Base-by-base conservation (phyloP, 2,113 vertebrate genomes). In the Triplophysa rosa region DNA sequence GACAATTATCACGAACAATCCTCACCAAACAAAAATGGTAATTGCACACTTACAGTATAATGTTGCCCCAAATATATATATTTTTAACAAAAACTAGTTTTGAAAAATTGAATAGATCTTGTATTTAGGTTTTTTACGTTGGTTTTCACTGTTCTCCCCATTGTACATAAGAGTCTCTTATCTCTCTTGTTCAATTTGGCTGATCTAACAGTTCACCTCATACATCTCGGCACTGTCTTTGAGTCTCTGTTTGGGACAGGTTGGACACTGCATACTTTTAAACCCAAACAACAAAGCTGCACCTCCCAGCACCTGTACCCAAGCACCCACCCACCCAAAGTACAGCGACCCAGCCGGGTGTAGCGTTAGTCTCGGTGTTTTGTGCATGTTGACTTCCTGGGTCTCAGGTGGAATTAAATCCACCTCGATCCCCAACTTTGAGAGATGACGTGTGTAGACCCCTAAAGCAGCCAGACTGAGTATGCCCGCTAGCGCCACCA, bases 311-410 rank as follows among this genome's bases (percentile, higher is more conserved):
- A 93, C 84, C 82, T 93, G 91, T 11, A 92, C 82, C 76, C 91
- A 92, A 0, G 90, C 92, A 14, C 93, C 93, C 71, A 93, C 82
- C 93, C 92, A 93, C 0, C 91, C 93, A 9, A 93, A 94, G 77
- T 94, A 93, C 9, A 93, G 89, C 0, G 93, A 93, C 2, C 92
- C 91, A 0, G 90, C 92, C 0, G 91, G 82, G 7, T 45, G 89
- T 73, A 91, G 82, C 42, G 77, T 87, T 26, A 93, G 87, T 16
- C 83, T 86, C 19, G 89, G 90, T 65, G 86, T 83, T 69, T 75
- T 81, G 45, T 56, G 59, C 23, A 70, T 13, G 5, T 84, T 78
- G 1, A 84, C 71, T 21, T 67, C 71, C 40, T 67, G 76, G 13
- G 54, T 77, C 23, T 79, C 80, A 2, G 71, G 70, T 56, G 67